phyloP scores from a whole-genome alignment of 1,140 invertebrate genomes.

The Caerostris darwini region DNA sequence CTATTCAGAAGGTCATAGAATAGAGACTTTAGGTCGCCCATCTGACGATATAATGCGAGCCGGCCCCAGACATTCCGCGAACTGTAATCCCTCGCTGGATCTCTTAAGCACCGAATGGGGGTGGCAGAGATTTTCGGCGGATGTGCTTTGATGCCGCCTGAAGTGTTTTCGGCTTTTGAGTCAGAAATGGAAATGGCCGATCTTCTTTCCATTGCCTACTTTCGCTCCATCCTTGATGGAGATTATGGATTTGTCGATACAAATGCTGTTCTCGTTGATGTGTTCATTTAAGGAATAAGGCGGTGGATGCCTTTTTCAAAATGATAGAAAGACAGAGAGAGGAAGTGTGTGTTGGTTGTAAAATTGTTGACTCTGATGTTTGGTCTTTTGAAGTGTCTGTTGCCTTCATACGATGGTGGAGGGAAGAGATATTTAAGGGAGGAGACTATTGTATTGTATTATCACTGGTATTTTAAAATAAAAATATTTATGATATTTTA shows the following conservation, averaged over 20 bases:
- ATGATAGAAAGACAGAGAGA: too few species aligned
- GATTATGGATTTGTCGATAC: slow-evolving; percentile 11
- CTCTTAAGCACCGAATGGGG: slow-evolving; percentile 1
- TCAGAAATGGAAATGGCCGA: slow-evolving; percentile 15
- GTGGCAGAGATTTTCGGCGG: not conserved
- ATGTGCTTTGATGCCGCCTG: slow-evolving; percentile 7
- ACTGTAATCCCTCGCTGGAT: not conserved
- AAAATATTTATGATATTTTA: too few species aligned
- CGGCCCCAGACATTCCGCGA: not conserved
- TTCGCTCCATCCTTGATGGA: not conserved
- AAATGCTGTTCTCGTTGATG: not conserved
- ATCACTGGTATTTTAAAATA: too few species aligned
- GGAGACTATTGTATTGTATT: too few species aligned
- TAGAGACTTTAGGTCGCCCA: not conserved
- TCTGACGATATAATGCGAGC: not conserved
- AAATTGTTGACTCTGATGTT: too few species aligned
- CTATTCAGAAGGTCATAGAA: slow-evolving; percentile 22
- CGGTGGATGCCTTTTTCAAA: not conserved
- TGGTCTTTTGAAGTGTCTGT: too few species aligned
- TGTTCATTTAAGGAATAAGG: not conserved
- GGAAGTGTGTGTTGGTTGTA: too few species aligned
- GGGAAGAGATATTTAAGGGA: too few species aligned
- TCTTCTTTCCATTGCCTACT: not conserved
- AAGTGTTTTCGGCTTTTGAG: slow-evolving; percentile 16
- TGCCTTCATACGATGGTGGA: too few species aligned